Evolutionary conservation across 2,113 vertebrate genomes (phyloP), one percentile per base, ranked within the genome.

Genomic region (Etia nguti): DNA sequence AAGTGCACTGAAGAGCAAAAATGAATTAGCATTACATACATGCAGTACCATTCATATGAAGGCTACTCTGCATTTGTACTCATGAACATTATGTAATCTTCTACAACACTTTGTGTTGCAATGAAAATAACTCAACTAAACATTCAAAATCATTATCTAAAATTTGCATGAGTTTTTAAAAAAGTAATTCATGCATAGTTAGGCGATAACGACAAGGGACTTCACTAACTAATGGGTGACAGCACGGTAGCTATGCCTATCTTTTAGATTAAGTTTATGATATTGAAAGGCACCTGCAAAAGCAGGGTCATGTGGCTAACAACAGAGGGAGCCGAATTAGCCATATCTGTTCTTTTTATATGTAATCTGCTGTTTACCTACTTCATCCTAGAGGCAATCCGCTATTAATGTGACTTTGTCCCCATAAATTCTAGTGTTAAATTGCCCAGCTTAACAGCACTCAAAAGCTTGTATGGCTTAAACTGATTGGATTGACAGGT

Each of bases 1-100:
- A 95, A 99, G 97, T 41, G 97, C 97, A 93, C 98, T 99, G 92
- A 16, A 4, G 38, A 90, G 50, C 24, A 18, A 79, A 86, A 82
- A 62, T 50, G 26, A 22, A 12, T 81, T 5, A 80, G 13, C 11
- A n/a, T 77, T 54, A 75, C 46, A 31, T 34, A 50, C 6, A 82
- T 34, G 26, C n/a, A 59, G 70, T 34, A 31, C 6, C 70, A 50
- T 24, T 77, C 70, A 31, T 50, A 31, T 31, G 46, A 77, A 50
- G 8, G 73, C 15, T 77, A 26, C 31, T 52, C 73, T 77, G 24
- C 48, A 77, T 31, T 50, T 77, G 73, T 77, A 52, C 73, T 31
- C 46, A n/a, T 77, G 46, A 52, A 77, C 26, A 77, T 77, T 77
- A 77, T 77, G 18, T 31, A 50, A 31, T 52, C 24, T 26, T 29